Evolutionary conservation across 2,888 invertebrate genomes (phyloP), one percentile per base, ranked within the genome.

Genomic region (Alviniconcha strummeri): DNA sequence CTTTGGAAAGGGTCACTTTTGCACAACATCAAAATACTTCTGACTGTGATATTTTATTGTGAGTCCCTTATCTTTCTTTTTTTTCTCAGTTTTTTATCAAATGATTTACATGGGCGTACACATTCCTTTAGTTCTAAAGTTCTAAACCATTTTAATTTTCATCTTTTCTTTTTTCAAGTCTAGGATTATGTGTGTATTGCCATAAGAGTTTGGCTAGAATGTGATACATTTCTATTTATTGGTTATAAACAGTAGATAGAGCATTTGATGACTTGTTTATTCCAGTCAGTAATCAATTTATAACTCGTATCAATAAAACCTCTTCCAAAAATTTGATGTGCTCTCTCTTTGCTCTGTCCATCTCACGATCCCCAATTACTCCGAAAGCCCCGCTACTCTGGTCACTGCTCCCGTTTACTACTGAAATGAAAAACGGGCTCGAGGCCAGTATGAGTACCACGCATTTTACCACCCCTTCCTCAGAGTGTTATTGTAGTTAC

Each of bases 21-120:
- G 56, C 76, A 57, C 57, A 5, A 52, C 19, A 57, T 75, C 55
- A 55, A 15, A 19, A 77, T 77, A 57, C 15, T 13, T 64, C 9
- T 15, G 64, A 13, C 76, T 77, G 76, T 77, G 76, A 77, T 77
- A 77, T 57, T 77, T 76, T 57, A 6, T 57, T 55, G 36, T 36
- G 36, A 36, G 36, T 36, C 36, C 36, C 36, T 36, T 36, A 36
- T 36, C 36, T 36, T 36, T 36, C 36, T 36, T 36, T 36, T 36
- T 36, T 36, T 36, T 36, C 3, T 36, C 36, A 0, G 0, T 36
- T 36, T 36, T 36, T 36, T 36, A 36, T 36, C 36, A 36, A 36
- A 36, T 36, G 36, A 36, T 36, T 36, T 36, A 36, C 36, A 36
- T 36, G 36, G 36, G 36, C 36, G 36, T 36, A 36, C 36, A 36